phyloP scores from a whole-genome alignment of 2,113 vertebrate species.

The Uria lomvia region DNA sequence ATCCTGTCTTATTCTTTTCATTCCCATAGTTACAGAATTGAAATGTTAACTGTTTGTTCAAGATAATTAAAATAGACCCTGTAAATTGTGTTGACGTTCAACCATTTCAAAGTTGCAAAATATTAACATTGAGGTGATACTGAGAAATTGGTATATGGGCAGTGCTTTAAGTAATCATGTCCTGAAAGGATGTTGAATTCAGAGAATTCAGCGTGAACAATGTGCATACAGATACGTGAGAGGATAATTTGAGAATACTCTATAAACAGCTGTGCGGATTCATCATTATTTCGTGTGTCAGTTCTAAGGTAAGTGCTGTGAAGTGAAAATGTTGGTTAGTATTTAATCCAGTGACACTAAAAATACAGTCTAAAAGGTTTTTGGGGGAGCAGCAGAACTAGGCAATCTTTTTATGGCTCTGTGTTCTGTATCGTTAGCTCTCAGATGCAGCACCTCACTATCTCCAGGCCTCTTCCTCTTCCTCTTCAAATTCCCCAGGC shows the following conservation, averaged over 20 bases:
- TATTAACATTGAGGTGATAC: not conserved
- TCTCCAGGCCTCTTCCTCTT: not conserved
- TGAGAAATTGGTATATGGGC: not conserved
- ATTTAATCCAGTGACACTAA: not conserved
- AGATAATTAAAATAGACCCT: not conserved
- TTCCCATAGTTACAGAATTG: not conserved
- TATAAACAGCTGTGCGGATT: not conserved
- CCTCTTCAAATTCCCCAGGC: not conserved
- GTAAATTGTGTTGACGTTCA: not conserved
- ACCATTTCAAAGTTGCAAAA: not conserved
- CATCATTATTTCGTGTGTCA: not conserved
- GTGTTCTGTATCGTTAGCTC: not conserved
- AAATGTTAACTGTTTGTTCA: conserved; percentile 30
- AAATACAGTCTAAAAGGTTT: not conserved
- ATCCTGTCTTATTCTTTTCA: conserved; percentile 5
- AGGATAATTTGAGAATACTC: not conserved
- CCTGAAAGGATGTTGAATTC: not conserved
- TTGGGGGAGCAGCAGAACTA: not conserved
- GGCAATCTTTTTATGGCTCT: not conserved
- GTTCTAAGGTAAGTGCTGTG: not conserved
- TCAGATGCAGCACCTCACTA: not conserved
- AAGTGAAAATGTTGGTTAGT: not conserved
- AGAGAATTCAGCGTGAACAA: not conserved
- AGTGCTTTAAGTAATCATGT: not conserved
- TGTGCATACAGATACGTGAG: not conserved